Percentiles rank a stretch among this genome's conserved stretches.
Conservation (phyloP, 2,797 vertebrate genomes). For the Eurystomus glaucurus region DNA sequence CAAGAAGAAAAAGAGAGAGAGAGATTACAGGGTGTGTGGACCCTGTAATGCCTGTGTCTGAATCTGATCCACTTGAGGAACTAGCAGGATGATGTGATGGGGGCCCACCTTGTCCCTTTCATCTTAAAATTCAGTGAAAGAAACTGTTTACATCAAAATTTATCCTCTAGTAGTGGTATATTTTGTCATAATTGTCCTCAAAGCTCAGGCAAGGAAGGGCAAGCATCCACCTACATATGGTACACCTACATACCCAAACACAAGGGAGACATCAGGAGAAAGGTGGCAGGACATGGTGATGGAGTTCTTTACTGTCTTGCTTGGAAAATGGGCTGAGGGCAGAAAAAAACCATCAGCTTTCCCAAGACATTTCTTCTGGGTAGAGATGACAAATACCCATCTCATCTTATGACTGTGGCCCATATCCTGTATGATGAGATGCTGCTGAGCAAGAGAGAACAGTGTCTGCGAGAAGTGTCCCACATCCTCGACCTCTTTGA, state of each 20-base stretch:
- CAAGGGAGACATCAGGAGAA: background rate
- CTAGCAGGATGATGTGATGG: background rate
- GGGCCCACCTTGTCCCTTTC: background rate
- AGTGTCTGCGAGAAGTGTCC: background rate
- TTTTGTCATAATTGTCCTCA: background rate
- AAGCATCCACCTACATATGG: background rate
- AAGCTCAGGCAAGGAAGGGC: background rate
- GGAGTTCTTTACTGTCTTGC: background rate
- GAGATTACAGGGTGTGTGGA: background rate
- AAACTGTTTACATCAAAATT: background rate
- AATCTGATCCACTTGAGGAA: constrained; percentile 38
- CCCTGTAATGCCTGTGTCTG: constrained; percentile 38
- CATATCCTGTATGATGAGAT: constrained; percentile 45
- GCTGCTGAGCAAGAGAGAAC: constrained; percentile 23
- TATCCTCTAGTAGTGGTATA: background rate
- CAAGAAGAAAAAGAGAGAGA: background rate
- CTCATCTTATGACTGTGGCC: constrained; percentile 48
- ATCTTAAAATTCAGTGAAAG: background rate
- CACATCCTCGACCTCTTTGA: background rate
- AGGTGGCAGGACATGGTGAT: background rate
- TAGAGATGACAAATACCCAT: constrained; percentile 49
- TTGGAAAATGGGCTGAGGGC: background rate
- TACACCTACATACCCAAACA: background rate
- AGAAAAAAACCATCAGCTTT: background rate
- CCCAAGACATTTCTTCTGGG: background rate